A percentile compares a stretch with the other conserved stretches of the same genome.
These are phyloP conservation scores for Phrynocephalus vlangalii DNA, from an alignment of 2,797 vertebrate species.

Conservation along the genomic window DNA sequence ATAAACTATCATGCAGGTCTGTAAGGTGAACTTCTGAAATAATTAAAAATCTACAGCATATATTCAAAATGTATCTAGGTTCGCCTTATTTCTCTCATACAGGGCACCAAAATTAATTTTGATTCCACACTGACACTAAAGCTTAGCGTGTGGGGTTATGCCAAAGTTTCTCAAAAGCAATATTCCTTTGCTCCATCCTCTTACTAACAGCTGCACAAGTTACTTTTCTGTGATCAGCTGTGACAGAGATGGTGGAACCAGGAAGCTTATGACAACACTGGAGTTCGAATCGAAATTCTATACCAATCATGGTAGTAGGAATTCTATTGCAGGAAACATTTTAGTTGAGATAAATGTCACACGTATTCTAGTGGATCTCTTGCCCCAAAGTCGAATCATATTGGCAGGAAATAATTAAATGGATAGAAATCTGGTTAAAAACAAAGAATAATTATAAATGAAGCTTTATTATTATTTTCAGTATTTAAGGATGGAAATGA, in stretches of 20 bases:
- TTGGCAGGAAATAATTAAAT: no score
- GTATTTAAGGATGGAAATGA: no score
- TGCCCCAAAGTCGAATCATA: no score
- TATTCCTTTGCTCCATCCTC: background rate
- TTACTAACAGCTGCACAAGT: background rate
- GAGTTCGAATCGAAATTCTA: background rate
- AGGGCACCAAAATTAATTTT: background rate
- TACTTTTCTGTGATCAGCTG: background rate
- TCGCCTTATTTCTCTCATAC: conserved; percentile 17
- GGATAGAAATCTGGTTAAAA: no score
- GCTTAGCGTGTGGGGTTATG: background rate
- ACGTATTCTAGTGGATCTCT: no score
- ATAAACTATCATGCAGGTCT: conserved; percentile 32
- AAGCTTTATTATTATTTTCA: no score
- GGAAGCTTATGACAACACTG: background rate
- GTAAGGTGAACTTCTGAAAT: conserved; percentile 54
- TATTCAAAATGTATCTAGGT: conserved; percentile 53
- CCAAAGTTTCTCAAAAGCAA: background rate
- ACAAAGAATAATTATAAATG: no score
- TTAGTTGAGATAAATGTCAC: no score
- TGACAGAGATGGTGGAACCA: background rate
- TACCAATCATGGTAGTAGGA: background rate
- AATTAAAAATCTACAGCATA: conserved; percentile 52
- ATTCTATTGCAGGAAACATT: no score
- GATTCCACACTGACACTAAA: background rate